Evolutionary conservation across 2,113 vertebrate species (phyloP).

Genomic region (Tachysurus vachellii): DNA sequence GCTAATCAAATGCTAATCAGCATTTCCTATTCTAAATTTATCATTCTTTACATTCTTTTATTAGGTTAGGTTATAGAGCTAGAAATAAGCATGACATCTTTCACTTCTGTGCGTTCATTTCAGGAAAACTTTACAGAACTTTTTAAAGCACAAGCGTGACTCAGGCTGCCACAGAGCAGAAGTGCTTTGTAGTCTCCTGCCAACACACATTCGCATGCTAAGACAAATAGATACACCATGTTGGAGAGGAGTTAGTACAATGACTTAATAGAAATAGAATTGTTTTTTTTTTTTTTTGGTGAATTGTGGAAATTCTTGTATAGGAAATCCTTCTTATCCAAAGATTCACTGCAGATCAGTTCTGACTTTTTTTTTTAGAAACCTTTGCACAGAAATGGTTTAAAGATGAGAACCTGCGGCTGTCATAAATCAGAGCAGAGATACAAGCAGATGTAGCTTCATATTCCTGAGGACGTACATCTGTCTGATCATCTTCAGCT

Average conservation of each 20-base stretch:
- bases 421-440: not conserved
- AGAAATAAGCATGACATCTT: not conserved
- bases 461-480: conserved; percentile 40
- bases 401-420: not conserved
- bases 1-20: not conserved
- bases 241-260: not conserved
- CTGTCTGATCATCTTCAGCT: conserved; percentile 40
- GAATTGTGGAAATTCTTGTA: not conserved
- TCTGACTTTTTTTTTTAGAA: not conserved
- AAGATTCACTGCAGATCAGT: not conserved
- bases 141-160: not conserved
- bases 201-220: not conserved
- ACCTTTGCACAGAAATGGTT: not conserved
- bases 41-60: not conserved
- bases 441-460: conserved; percentile 20
- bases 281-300: not conserved
- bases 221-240: not conserved
- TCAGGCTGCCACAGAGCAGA: not conserved
- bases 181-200: not conserved
- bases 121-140: not conserved
- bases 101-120: not conserved
- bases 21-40: not conserved
- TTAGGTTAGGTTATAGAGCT: not conserved
- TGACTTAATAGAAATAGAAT: not conserved
- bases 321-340: not conserved